Percentiles rank a stretch among this genome's conserved stretches.
These are phyloP conservation scores for Phainopepla nitens DNA, from an alignment of 2,113 vertebrate genomes.

Conservation along the genomic window DNA sequence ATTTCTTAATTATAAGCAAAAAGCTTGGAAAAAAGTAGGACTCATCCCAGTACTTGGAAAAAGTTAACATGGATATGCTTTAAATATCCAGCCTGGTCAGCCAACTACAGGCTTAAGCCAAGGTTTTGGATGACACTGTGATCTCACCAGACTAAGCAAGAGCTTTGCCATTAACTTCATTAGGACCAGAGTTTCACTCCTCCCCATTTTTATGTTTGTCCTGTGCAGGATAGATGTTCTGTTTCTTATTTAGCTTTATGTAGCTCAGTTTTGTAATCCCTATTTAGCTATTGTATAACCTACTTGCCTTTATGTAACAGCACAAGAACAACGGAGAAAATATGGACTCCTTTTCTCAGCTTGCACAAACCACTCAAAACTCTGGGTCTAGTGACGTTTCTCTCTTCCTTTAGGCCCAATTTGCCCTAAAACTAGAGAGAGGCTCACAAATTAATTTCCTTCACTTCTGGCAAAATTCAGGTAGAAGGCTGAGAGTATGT, in stretches of 20 bases:
- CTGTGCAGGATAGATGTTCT: not conserved
- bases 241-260: slow-evolving; percentile 32
- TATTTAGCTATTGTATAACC: not conserved
- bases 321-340: not conserved
- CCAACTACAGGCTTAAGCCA: not conserved
- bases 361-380: not conserved
- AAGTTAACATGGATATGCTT: not conserved
- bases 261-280: slow-evolving; percentile 9
- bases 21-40: not conserved
- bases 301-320: not conserved
- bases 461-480: not conserved
- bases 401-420: not conserved
- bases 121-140: not conserved
- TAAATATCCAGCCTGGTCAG: not conserved
- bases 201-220: not conserved
- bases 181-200: not conserved
- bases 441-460: not conserved
- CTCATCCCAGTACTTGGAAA: not conserved
- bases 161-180: not conserved
- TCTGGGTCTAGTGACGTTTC: not conserved
- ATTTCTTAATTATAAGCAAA: not conserved
- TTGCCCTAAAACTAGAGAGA: not conserved
- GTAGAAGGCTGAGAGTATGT: not conserved
- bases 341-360: not conserved
- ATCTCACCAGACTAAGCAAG: not conserved